A percentile compares a stretch with the other conserved stretches of the same genome.
phyloP scores from a whole-genome alignment of 2,888 invertebrate species.

The Pelosia muscerda region DNA sequence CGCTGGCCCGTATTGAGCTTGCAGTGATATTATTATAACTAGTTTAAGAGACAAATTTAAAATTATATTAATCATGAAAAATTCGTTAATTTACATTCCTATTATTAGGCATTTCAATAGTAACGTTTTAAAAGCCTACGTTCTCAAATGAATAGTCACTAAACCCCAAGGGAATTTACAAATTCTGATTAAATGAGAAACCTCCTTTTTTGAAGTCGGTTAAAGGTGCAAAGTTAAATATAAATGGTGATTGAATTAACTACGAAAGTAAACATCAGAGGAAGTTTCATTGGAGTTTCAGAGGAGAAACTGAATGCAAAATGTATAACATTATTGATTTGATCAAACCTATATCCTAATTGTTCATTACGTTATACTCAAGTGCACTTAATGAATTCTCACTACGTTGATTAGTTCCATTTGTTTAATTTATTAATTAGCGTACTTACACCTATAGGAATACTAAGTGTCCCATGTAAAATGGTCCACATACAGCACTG shows the following conservation, averaged over 20 bases:
- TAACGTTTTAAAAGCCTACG: constrained; percentile 38
- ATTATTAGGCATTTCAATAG: constrained; percentile 32
- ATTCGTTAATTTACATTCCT: constrained; percentile 6
- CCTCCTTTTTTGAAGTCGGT: no score
- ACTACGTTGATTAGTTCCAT: constrained; percentile 71
- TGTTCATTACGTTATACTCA: constrained; percentile 70
- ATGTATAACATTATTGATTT: constrained; percentile 61
- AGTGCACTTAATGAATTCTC: constrained; percentile 84
- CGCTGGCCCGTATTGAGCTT: constrained; percentile 18
- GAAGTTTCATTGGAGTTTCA: constrained; percentile 28
- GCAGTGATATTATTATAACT: constrained; percentile 39
- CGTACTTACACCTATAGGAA: constrained; percentile 56
- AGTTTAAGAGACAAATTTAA: constrained; percentile 50
- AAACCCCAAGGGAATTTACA: constrained; percentile 12
- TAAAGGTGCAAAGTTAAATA: neutral
- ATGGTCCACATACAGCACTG: constrained; percentile 40
- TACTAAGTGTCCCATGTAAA: constrained; percentile 52
- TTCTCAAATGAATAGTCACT: constrained; percentile 20
- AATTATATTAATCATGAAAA: constrained; percentile 43
- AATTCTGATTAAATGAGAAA: neutral
- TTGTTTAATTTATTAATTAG: constrained; percentile 60
- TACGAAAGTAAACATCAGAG: constrained; percentile 22
- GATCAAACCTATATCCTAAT: constrained; percentile 60
- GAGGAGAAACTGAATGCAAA: constrained; percentile 66
- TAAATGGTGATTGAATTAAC: constrained; percentile 24